phyloP scores from a whole-genome alignment of 2,888 invertebrate species.

The Amblyteles armatorius region DNA sequence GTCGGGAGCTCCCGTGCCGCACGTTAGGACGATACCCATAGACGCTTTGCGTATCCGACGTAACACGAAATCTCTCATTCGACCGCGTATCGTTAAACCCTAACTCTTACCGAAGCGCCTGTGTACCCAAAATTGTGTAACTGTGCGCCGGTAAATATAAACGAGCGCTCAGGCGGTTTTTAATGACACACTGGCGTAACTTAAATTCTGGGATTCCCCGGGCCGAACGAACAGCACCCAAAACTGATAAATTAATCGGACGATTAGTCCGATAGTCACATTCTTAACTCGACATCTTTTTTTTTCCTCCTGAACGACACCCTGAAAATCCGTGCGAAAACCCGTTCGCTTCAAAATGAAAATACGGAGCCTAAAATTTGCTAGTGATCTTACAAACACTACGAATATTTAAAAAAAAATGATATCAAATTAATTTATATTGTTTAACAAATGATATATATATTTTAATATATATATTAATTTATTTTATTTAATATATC shows the following conservation, averaged over 20 bases:
- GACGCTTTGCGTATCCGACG: conserved; percentile 1
- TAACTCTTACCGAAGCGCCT: not conserved
- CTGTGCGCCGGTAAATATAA: not conserved
- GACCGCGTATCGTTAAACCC: conserved; percentile 6
- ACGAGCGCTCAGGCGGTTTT: not conserved
- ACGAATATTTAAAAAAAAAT: not conserved
- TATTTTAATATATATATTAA: too few species aligned
- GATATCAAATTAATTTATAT: not conserved
- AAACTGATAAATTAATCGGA: not conserved
- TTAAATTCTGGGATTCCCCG: conserved; percentile 14
- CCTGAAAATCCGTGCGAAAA: not conserved
- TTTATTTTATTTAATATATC: too few species aligned
- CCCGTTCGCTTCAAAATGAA: not conserved
- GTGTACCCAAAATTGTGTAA: conserved; percentile 18
- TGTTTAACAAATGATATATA: too few species aligned
- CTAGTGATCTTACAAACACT: not conserved
- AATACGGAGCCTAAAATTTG: not conserved
- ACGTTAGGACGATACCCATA: not conserved
- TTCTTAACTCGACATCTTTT: not conserved
- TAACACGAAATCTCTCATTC: conserved; percentile 16
- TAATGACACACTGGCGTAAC: not conserved
- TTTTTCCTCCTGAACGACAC: not conserved
- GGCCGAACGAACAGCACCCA: not conserved
- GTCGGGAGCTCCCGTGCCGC: not conserved
- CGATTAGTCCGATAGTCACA: not conserved